Evolutionary conservation across 2,113 vertebrate species (phyloP).

Genomic region (Poicephalus gulielmi): DNA sequence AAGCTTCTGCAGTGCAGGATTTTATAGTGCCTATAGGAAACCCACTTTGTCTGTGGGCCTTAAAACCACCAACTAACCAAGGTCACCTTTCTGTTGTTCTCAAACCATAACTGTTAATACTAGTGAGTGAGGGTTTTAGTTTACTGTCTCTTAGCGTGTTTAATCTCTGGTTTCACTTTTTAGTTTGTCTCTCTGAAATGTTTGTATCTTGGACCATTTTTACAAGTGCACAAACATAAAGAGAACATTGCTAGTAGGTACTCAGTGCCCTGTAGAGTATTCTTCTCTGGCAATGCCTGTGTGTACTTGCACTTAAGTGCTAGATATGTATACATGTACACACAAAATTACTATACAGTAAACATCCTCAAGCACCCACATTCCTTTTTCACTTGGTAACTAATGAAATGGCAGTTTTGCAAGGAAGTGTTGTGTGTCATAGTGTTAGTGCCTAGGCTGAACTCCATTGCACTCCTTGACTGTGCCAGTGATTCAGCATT

Average conservation of each 20-base stretch:
- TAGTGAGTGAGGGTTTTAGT: neutral
- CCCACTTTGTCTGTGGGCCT: neutral
- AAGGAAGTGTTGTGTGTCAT: neutral
- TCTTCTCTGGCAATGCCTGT: neutral
- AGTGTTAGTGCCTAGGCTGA: neutral
- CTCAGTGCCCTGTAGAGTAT: neutral
- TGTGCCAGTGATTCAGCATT: neutral
- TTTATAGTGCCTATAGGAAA: conserved; percentile 35
- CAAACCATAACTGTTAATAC: conserved; percentile 13
- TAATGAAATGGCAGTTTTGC: neutral
- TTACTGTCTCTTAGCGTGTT: neutral
- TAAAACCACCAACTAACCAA: neutral
- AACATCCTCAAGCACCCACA: neutral
- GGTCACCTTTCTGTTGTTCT: neutral
- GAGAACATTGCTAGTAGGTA: neutral
- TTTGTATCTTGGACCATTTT: neutral
- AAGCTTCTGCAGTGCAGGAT: neutral
- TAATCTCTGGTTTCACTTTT: neutral
- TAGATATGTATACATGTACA: neutral
- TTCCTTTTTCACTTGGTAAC: neutral
- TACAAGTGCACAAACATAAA: neutral
- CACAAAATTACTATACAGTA: neutral
- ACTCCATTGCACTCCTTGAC: neutral
- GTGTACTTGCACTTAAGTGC: neutral
- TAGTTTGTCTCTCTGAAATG: neutral